Conservation (phyloP, 2,113 vertebrate species). For the Recurvirostra avosetta region DNA sequence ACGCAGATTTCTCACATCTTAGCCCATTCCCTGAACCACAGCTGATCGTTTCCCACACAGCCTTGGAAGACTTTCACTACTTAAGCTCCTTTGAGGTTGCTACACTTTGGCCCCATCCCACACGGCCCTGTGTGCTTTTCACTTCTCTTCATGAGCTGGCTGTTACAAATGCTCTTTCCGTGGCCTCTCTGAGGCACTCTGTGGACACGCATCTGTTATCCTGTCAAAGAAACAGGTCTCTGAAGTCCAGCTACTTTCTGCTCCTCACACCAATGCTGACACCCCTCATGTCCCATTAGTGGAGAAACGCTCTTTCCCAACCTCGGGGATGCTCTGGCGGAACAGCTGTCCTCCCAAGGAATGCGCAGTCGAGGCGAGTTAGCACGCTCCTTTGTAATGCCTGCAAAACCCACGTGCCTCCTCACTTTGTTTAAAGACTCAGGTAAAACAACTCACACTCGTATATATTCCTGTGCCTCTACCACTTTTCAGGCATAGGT, state of each 20-base stretch:
- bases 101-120: not conserved
- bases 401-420: not conserved
- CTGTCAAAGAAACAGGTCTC: not conserved
- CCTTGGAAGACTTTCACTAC: not conserved
- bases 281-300: not conserved
- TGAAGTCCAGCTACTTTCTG: not conserved
- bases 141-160: not conserved
- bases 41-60: not conserved
- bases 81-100: not conserved
- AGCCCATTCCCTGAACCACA: not conserved
- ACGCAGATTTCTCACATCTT: not conserved
- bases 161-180: not conserved
- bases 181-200: not conserved
- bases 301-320: not conserved
- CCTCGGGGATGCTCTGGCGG: not conserved
- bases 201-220: not conserved
- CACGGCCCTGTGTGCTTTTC: not conserved
- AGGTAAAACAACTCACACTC: not conserved
- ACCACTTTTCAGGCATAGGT: not conserved
- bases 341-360: not conserved
- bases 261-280: not conserved
- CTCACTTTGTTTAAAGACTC: not conserved
- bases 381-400: not conserved
- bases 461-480: not conserved
- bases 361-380: accelerated